Percentiles rank a stretch among this genome's conserved stretches.
These are phyloP conservation scores for Sebastes minor DNA, from an alignment of 2,797 vertebrate species.

Conservation along the genomic window DNA sequence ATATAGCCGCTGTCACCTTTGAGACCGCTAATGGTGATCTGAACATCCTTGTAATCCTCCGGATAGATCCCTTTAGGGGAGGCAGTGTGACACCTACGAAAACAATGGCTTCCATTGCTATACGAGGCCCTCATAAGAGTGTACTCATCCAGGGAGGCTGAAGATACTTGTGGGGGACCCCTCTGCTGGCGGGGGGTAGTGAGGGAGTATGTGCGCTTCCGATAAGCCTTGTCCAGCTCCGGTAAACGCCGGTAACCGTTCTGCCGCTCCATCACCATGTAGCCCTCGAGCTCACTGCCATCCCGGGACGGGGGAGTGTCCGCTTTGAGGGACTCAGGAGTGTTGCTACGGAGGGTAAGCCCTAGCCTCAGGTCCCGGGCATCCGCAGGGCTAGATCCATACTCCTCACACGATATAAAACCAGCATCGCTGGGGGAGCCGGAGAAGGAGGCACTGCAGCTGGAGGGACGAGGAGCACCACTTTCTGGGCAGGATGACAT, in stretches of 20 bases:
- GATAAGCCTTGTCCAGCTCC: slow-evolving; percentile 84
- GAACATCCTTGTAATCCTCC: slow-evolving; percentile 91
- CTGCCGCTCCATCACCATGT: slow-evolving; percentile 93
- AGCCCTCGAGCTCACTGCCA: slow-evolving; percentile 86
- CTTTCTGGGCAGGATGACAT: slow-evolving; percentile 88
- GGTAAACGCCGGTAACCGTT: slow-evolving; percentile 73
- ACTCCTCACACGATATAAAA: slow-evolving; percentile 95
- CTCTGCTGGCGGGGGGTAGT: slow-evolving; percentile 92
- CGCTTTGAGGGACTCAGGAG: slow-evolving; percentile 88
- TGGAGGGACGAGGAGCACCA: slow-evolving; percentile 86
- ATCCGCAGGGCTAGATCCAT: slow-evolving; percentile 90
- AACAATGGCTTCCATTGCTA: slow-evolving; percentile 82
- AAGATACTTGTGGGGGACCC: slow-evolving; percentile 89
- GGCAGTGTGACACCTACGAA: slow-evolving; percentile 84
- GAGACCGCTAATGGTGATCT: slow-evolving; percentile 79
- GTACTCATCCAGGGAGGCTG: slow-evolving; percentile 94
- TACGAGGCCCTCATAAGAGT: slow-evolving; percentile 93
- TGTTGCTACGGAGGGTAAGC: slow-evolving; percentile 87
- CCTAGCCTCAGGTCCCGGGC: slow-evolving; percentile 79
- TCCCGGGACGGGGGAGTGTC: slow-evolving; percentile 91
- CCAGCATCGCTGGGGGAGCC: slow-evolving; percentile 94
- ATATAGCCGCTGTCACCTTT: slow-evolving; percentile 91
- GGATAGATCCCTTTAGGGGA: slow-evolving; percentile 90
- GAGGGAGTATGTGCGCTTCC: slow-evolving; percentile 93
- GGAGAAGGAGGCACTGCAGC: slow-evolving; percentile 91